Percentiles rank a stretch among this genome's conserved stretches.
phyloP scores from a whole-genome alignment of 2,797 vertebrate genomes.

The Mus caroli region DNA sequence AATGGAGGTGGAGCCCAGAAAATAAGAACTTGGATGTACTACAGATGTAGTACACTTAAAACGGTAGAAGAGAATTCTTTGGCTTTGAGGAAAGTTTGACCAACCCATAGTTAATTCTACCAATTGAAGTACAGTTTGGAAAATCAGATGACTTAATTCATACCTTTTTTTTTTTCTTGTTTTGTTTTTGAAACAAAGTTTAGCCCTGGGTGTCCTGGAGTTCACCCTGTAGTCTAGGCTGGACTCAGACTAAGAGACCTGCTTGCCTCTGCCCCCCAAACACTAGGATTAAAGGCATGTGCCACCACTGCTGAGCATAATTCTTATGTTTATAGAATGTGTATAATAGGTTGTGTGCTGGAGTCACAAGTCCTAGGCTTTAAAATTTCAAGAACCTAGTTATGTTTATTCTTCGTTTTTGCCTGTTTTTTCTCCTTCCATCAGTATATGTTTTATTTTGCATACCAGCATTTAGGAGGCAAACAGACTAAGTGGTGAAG shows the following conservation, averaged over 20 bases:
- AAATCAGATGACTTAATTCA: not conserved
- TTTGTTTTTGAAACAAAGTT: not conserved
- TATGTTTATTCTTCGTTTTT: not conserved
- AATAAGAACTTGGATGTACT: not conserved
- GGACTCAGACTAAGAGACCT: not conserved
- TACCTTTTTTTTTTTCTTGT: not conserved
- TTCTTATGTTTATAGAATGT: not conserved
- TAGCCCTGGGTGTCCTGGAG: not conserved
- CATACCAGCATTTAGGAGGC: not conserved
- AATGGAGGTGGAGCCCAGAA: slow-evolving; percentile 47
- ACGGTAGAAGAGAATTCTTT: not conserved
- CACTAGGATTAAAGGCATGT: not conserved
- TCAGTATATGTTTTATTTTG: not conserved
- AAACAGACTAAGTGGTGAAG: not conserved
- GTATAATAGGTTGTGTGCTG: not conserved
- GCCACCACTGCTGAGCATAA: not conserved
- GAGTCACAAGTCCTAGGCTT: not conserved
- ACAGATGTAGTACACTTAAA: slow-evolving; percentile 15
- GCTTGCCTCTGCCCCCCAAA: not conserved
- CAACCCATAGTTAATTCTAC: not conserved
- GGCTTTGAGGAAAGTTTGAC: slow-evolving; percentile 30
- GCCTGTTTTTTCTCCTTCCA: not conserved
- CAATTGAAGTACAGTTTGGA: slow-evolving; percentile 3
- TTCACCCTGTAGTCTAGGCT: not conserved
- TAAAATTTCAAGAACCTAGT: slow-evolving; percentile 27